Percentiles rank a stretch among this genome's conserved stretches.
phyloP scores from a whole-genome alignment of 2,888 invertebrate genomes.

The Polydesmus complanatus region DNA sequence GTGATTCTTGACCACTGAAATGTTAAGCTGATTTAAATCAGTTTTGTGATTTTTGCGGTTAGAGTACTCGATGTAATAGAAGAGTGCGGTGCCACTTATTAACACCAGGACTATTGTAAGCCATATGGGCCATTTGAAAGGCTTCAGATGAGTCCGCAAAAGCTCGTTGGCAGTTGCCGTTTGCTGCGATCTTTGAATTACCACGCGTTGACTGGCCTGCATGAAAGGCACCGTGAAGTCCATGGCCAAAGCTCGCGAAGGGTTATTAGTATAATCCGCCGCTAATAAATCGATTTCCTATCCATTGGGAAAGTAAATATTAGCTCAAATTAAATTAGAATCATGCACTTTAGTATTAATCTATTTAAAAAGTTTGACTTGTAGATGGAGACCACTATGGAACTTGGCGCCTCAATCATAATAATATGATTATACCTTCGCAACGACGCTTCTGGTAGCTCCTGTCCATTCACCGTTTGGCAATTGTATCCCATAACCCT shows the following conservation, averaged over 20 bases:
- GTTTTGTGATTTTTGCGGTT: neutral
- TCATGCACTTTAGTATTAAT: no score
- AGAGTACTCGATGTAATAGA: neutral
- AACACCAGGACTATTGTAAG: neutral
- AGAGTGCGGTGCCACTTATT: neutral
- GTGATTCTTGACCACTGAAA: neutral
- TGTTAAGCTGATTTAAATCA: neutral
- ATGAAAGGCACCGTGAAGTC: conserved; percentile 11
- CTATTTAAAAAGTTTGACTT: no score
- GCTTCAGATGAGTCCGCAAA: conserved; percentile 4
- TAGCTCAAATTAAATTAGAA: no score
- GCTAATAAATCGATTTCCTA: conserved; percentile 12
- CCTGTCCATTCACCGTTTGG: neutral
- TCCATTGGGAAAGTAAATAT: neutral
- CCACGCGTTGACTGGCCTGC: conserved; percentile 1
- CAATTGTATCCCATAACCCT: neutral
- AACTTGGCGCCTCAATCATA: no score
- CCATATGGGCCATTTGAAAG: conserved; percentile 12
- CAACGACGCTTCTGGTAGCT: neutral
- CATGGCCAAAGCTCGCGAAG: neutral
- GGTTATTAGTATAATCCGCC: conserved; percentile 2
- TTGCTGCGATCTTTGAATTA: neutral
- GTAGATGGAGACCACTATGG: no score
- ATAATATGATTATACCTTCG: neutral
- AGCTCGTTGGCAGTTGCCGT: neutral